phyloP scores from a whole-genome alignment of 2,113 vertebrate species.

The Lepus americanus region DNA sequence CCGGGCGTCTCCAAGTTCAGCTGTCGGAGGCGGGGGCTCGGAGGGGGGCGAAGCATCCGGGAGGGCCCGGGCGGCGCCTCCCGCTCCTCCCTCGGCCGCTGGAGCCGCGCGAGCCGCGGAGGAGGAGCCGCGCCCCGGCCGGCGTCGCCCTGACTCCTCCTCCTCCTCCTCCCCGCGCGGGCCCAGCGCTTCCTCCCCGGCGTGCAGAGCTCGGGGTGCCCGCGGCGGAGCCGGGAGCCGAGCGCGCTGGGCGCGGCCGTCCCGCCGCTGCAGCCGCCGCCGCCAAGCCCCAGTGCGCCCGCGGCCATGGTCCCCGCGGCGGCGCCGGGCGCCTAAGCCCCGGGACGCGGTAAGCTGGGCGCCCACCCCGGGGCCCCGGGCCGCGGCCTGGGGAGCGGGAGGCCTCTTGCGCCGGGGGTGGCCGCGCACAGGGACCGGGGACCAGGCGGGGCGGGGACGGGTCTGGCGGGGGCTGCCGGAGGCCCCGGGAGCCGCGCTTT shows the following conservation, averaged over 20 bases:
- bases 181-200: slow-evolving; percentile 63
- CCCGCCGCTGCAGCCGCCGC: slow-evolving; percentile 18
- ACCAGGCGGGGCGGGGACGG: neutral
- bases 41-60: neutral
- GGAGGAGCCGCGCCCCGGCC: slow-evolving; percentile 74
- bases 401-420: slow-evolving; percentile 44
- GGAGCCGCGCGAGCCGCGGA: neutral
- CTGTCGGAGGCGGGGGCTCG: neutral
- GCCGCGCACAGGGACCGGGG: no score
- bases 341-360: slow-evolving; percentile 61
- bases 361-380: neutral
- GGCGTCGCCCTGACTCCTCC: slow-evolving; percentile 74
- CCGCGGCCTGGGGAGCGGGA: slow-evolving; percentile 34
- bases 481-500: slow-evolving; percentile 32
- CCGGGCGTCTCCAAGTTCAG: slow-evolving; percentile 36
- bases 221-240: slow-evolving; percentile 50
- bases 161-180: slow-evolving; percentile 73
- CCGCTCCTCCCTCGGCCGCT: slow-evolving; percentile 7
- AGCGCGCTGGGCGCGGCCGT: slow-evolving; percentile 70
- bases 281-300: slow-evolving; percentile 48
- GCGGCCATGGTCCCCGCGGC: slow-evolving; percentile 61
- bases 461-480: neutral
- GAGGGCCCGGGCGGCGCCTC: neutral
- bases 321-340: slow-evolving; percentile 67
- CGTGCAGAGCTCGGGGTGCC: slow-evolving; percentile 52